phyloP scores from a whole-genome alignment of 2,797 vertebrate species.

The Naso thynnoides region DNA sequence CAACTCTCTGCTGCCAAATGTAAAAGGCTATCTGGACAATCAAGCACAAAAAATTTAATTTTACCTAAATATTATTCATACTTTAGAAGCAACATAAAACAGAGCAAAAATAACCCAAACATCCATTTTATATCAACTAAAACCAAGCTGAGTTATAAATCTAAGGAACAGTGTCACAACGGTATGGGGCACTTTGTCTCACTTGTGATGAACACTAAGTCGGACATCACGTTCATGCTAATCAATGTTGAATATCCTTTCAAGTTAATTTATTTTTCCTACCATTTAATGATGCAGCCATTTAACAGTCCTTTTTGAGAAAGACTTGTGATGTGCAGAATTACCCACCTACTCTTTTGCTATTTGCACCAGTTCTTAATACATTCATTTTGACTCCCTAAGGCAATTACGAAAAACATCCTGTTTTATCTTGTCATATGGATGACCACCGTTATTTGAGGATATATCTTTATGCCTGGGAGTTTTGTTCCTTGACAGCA shows the following conservation, averaged over 20 bases:
- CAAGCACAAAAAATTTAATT: constrained; percentile 29
- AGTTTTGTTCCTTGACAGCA: constrained; percentile 32
- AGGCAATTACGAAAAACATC: constrained; percentile 80
- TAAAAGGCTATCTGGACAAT: constrained; percentile 48
- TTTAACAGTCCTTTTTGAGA: constrained; percentile 37
- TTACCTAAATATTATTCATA: constrained; percentile 33
- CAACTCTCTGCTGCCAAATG: constrained; percentile 41
- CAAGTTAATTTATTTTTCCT: constrained; percentile 25
- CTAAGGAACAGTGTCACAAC: constrained; percentile 29
- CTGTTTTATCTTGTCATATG: constrained; percentile 90
- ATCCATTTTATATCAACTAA: constrained; percentile 31
- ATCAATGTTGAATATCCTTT: constrained; percentile 48
- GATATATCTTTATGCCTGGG: constrained; percentile 62
- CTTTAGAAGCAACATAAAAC: constrained; percentile 54
- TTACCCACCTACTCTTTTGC: constrained; percentile 40
- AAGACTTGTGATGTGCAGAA: constrained; percentile 21
- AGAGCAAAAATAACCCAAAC: constrained; percentile 9
- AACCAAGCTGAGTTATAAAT: constrained; percentile 17
- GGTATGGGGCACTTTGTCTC: constrained; percentile 35
- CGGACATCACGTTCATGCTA: constrained; percentile 47
- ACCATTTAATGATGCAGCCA: constrained; percentile 29
- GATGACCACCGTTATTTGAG: constrained; percentile 84
- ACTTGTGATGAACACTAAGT: constrained; percentile 41
- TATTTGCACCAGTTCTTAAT: constrained; percentile 86
- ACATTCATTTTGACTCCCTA: constrained; percentile 90